Base-by-base conservation (phyloP, 2,113 vertebrate genomes). In the Corythoichthys intestinalis region DNA sequence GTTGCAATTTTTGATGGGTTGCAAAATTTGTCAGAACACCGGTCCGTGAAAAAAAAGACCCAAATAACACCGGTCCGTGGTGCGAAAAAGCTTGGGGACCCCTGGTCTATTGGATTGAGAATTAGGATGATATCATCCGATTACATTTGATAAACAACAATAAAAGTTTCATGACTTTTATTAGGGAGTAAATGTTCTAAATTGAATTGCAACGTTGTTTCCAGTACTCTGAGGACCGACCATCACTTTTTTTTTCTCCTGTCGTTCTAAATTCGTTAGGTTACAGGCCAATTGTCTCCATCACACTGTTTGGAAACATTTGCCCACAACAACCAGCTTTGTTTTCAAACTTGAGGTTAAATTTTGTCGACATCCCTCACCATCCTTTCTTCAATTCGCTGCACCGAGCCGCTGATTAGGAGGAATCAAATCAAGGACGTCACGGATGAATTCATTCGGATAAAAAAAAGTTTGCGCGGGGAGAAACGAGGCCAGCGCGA, bases 391-490 rank as follows among this genome's bases (percentile, higher is more conserved):
- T 75, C 44, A n/a, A 12, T 65, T 80, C 28, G 50, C 59, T 50
- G 52, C 48, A 53, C 17, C 34, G 12, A 12, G 49, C 35, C 41
- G 47, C 41, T 49, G 64, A 74, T 75, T 50, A 56, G n/a, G 61
- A 58, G 6, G 38, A 79, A 72, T 73, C 68, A 71, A 62, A 74
- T 67, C 59, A 69, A 60, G 52, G 54, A 70, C 37, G 67, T 72
- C 67, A 75, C 11, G 20, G 14, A 54, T 52, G 58, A 77, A 15
- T 65, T 75, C 54, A 64, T 66, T 63, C 6, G 65, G 63, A 58
- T 71, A 75, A 66, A 67, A 69, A 75, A 66, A 67, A 69, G 77
- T 62, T 74, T 67, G 65, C 68, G 69, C 66, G 64, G 69, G 69
- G 72, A 70, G 58, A 63, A 70, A 70, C 63, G 67, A 64, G 53